Base-by-base conservation (phyloP, 2,888 invertebrate genomes). In the Spodoptera littoralis region DNA sequence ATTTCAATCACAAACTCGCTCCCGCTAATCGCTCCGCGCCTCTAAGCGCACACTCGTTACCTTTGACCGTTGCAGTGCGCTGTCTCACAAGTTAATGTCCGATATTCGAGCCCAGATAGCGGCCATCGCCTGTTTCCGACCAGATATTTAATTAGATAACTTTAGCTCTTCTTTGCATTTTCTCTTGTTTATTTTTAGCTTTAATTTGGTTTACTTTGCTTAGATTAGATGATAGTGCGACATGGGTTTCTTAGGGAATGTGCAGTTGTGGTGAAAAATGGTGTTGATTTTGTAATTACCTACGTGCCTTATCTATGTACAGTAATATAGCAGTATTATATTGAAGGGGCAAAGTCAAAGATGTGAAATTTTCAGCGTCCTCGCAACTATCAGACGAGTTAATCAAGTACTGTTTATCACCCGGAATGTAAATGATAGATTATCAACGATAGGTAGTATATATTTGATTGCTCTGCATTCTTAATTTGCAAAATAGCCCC, bases 141-240 rank as follows among this genome's bases (percentile, higher is more conserved):
- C 73, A 86, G 87, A 88, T 90, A 87, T 87, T 88, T 90, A 90
- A 90, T 89, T 89, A 89, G 90, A 88, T 90, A 86, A 84, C 68
- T 81, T 82, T 76, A 76, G 72, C 73, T 72, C 76, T 77, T 70
- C 64, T 73, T 68, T 57, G 65, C 57, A 54, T 69, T 72, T 62
- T 60, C 51, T 70, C 66, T 51, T 62, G 59, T 76, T 77, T 73
- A 55, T 55, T 69, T 79, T 75, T 50, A 70, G 70, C 47, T 58
- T 36, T 60, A 56, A 62, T 76, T 60, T 71, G 64, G 70, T 60
- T 64, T 54, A 60, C 61, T 73, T 65, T 61, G 57, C 61, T 51
- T 48, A 44, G 11, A 13, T 18, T 48, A 55, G 50, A 12, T 43
- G 53, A 61, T 61, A 41, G 9, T 36, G 18, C 22, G 4, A 42